phyloP scores from a whole-genome alignment of 2,797 vertebrate species.

The Luscinia luscinia region DNA sequence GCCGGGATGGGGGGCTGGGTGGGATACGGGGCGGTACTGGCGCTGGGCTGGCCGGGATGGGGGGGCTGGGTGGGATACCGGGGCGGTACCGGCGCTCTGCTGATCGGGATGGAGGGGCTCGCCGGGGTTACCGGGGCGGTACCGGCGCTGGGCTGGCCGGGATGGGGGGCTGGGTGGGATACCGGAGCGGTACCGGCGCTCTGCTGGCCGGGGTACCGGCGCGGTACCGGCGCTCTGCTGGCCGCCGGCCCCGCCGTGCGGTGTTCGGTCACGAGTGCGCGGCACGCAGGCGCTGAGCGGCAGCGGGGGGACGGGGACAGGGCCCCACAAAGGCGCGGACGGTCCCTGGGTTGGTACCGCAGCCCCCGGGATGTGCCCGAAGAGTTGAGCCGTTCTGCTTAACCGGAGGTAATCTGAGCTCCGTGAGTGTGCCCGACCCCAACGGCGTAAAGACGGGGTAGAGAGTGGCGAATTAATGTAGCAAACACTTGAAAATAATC shows the following conservation, averaged over 20 bases:
- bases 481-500: background rate
- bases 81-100: background rate
- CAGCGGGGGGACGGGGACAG: background rate
- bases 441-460: background rate
- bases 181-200: background rate
- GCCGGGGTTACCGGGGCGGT: background rate
- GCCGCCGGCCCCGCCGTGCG: conserved; percentile 7
- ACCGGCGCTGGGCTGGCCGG: background rate
- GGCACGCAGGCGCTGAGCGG: conserved; percentile 49
- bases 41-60: background rate
- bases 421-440: background rate
- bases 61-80: background rate
- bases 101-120: background rate
- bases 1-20: background rate
- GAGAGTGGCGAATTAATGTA: background rate
- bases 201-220: background rate
- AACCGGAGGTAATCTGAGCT: background rate
- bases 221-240: background rate
- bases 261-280: conserved; percentile 36
- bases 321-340: background rate
- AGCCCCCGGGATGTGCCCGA: background rate
- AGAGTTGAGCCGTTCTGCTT: background rate
- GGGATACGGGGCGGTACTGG: background rate
- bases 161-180: background rate
- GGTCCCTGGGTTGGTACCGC: background rate